Base-by-base conservation (phyloP, 2,113 vertebrate species). In the Manacus vitellinus region DNA sequence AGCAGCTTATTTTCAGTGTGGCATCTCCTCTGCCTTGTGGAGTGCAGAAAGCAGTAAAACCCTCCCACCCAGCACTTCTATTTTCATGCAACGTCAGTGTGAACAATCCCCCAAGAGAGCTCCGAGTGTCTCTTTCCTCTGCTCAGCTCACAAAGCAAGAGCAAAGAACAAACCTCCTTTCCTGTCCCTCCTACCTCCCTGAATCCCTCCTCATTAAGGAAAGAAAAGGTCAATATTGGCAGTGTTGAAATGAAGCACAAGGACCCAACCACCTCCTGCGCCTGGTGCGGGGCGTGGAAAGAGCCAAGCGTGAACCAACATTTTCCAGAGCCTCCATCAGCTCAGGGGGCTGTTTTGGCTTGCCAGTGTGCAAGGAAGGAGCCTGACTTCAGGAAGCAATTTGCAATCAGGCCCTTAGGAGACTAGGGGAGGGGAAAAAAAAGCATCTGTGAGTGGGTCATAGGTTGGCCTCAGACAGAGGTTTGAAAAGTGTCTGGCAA, bases 271-370 rank as follows among this genome's bases (percentile, higher is more conserved):
- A 0, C 39, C 85, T 88, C 47, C 59, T 52, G 66, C 0, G 25
- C 76, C 84, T 91, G 61, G 33, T 31, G 63, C 43, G 19, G 51
- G 65, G 68, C 0, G 80, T 70, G 77, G 89, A 95, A 97, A 92
- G 76, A 95, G 59, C 68, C 72, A 25, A 74, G 95, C 0, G 41
- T 92, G 72, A 90, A 77, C 43, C 88, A 92, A 89, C 55, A 35
- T 91, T 95, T 97, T 91, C 91, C 86, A 95, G 94, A 96, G 47
- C 73, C 51, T 86, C 61, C 41, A 9, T 91, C 68, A 67, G 83
- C 76, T 71, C 84, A 10, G 22, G 24, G 59, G 65, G 75, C 84
- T 84, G 56, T 1, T 87, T 35, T 95, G 84, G 65, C 65, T 87
- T 68, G 39, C 61, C 43, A 92, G 47, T 10, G 33, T 80, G 67